Percentiles rank a stretch among this genome's conserved stretches.
phyloP scores from a whole-genome alignment of 2,113 vertebrate genomes.

The Gymnarchus niloticus region DNA sequence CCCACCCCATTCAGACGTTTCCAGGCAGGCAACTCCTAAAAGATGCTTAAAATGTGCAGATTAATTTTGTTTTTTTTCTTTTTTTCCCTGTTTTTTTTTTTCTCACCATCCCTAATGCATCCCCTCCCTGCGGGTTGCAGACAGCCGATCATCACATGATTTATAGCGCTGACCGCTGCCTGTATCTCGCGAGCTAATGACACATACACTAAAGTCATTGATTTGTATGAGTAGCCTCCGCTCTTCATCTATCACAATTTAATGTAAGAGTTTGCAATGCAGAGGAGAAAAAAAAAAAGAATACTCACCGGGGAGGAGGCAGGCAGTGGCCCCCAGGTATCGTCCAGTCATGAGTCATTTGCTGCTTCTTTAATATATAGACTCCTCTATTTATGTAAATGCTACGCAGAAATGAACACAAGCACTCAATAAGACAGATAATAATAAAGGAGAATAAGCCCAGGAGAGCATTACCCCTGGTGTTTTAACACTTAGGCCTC shows the following conservation, averaged over 20 bases:
- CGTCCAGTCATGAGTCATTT: conserved; percentile 87
- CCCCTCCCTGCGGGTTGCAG: conserved; percentile 79
- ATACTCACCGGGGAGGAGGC: conserved; percentile 68
- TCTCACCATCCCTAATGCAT: conserved; percentile 84
- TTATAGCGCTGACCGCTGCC: conserved; percentile 99
- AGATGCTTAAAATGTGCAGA: conserved; percentile 65
- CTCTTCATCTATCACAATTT: conserved; percentile 99
- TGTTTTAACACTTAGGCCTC: neutral
- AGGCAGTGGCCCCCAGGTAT: conserved; percentile 65
- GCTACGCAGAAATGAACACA: conserved; percentile 65
- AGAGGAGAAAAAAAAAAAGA: conserved; percentile 61
- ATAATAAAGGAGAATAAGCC: conserved; percentile 50
- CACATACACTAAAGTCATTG: conserved; percentile 99
- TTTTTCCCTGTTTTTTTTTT: conserved; percentile 46
- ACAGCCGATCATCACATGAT: conserved; percentile 99
- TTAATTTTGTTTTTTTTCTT: conserved; percentile 80
- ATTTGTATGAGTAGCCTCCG: conserved; percentile 99
- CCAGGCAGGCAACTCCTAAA: conserved; percentile 66
- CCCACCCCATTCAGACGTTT: neutral
- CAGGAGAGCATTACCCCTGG: neutral
- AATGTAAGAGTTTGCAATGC: conserved; percentile 99
- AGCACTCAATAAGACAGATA: conserved; percentile 72
- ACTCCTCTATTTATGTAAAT: conserved; percentile 80
- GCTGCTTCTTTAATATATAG: conserved; percentile 83
- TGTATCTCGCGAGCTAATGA: conserved; percentile 99